These are phyloP conservation scores for Galerucella nymphaeae DNA, from an alignment of 2,888 invertebrate species.

Conservation along the genomic window DNA sequence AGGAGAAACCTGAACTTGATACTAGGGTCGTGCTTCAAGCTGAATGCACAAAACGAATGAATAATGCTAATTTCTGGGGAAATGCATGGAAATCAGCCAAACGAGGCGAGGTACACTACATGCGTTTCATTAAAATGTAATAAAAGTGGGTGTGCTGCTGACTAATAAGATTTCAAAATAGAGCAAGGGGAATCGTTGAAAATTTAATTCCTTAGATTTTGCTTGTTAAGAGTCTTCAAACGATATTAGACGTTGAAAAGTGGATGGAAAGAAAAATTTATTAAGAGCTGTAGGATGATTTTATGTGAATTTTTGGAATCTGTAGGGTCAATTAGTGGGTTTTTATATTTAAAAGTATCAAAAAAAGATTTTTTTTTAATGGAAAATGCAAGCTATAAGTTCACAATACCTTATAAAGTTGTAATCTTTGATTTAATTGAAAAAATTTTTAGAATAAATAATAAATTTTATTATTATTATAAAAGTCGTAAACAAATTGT, in stretches of 20 bases:
- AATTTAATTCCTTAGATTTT: neutral
- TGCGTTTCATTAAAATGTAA: conserved; percentile 31
- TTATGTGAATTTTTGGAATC: too few species aligned
- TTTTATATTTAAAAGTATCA: too few species aligned
- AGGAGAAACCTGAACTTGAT: conserved; percentile 15
- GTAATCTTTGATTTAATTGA: too few species aligned
- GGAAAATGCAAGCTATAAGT: too few species aligned
- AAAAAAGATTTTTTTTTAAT: too few species aligned
- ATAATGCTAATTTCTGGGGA: conserved; percentile 41
- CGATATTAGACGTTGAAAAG: neutral
- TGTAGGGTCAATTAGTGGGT: too few species aligned
- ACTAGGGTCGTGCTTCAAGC: conserved; percentile 19
- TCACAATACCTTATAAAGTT: too few species aligned
- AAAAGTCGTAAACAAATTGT: too few species aligned
- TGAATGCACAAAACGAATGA: conserved; percentile 37
- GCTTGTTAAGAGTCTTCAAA: neutral
- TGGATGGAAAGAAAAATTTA: too few species aligned
- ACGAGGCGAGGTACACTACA: conserved; percentile 25
- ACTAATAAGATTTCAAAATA: conserved; percentile 13
- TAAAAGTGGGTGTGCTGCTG: conserved; percentile 24
- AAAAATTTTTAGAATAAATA: too few species aligned
- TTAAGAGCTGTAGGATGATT: too few species aligned
- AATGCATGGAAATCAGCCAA: conserved; percentile 34
- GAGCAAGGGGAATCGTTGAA: neutral
- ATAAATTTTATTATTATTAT: too few species aligned